A percentile compares a stretch with the other conserved stretches of the same genome.
Conservation (phyloP, 2,797 vertebrate genomes). For the Antrozous pallidus region DNA sequence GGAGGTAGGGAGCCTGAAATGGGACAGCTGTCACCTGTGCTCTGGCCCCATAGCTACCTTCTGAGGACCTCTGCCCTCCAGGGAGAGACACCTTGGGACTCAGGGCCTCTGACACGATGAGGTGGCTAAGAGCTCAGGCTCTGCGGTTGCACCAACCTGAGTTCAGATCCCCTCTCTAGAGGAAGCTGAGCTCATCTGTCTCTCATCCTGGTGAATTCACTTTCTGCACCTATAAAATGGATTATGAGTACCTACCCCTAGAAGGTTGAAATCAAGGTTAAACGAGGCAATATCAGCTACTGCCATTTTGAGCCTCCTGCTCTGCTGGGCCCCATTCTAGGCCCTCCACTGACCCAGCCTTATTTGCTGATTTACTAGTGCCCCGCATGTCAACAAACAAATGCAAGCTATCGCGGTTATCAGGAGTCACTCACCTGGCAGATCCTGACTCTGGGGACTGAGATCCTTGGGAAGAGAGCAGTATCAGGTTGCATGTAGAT, state of each 20-base stretch:
- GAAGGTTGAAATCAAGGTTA: too few species aligned
- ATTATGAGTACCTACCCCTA: neutral
- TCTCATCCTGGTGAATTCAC: neutral
- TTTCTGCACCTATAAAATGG: neutral
- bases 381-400: neutral
- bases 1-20: neutral
- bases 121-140: neutral
- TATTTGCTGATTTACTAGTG: neutral
- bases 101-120: neutral
- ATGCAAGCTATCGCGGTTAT: neutral
- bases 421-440: neutral
- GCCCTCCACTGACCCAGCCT: rapidly evolving
- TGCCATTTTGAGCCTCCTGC: neutral
- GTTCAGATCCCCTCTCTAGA: neutral
- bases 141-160: neutral
- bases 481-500: neutral
- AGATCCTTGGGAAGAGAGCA: neutral
- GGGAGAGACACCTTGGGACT: neutral
- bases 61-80: neutral
- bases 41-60: neutral
- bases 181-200: neutral
- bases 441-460: neutral
- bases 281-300: neutral
- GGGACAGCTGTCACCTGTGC: neutral
- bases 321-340: neutral